phyloP scores from a whole-genome alignment of 2,113 vertebrate species.

The Tinamus guttatus region DNA sequence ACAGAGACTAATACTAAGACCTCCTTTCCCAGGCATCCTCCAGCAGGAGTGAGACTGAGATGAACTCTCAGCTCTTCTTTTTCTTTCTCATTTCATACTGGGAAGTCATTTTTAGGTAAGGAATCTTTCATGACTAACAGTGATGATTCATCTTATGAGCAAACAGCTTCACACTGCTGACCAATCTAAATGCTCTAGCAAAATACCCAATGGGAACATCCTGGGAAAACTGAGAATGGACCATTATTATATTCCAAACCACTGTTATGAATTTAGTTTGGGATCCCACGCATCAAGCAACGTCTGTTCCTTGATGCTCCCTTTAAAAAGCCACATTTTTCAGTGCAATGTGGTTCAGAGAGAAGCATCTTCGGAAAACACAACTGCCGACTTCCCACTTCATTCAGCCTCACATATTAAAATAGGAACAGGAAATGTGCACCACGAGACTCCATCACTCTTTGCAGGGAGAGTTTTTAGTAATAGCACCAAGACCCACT shows the following conservation, averaged over 20 bases:
- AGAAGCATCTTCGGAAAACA: background rate
- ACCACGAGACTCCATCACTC: background rate
- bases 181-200: background rate
- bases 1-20: background rate
- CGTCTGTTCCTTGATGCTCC: background rate
- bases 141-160: conserved; percentile 45
- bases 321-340: background rate
- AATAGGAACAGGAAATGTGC: background rate
- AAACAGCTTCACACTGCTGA: background rate
- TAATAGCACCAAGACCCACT: background rate
- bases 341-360: background rate
- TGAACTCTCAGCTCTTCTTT: background rate
- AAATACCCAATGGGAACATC: background rate
- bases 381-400: background rate
- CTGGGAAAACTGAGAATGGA: background rate
- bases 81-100: background rate
- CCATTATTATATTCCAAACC: background rate
- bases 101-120: background rate
- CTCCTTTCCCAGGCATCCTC: background rate
- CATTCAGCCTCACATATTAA: background rate
- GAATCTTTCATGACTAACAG: conserved; percentile 37
- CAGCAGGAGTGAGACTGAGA: background rate
- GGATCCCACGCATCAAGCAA: background rate
- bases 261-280: background rate
- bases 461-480: background rate